Conservation (phyloP, 2,113 vertebrate species). For the Aphyosemion australe region DNA sequence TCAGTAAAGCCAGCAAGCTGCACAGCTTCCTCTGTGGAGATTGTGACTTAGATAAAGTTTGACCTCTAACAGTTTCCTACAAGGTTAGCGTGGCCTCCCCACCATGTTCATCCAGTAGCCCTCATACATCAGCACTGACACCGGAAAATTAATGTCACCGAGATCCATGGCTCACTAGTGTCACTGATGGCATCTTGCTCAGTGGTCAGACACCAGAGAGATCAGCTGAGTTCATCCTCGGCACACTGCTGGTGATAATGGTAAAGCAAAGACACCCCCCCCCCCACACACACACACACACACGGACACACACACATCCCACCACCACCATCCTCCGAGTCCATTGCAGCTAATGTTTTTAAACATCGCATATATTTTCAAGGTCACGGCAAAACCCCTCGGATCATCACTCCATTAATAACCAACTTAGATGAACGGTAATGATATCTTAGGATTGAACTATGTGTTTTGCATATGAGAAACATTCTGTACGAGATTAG, state of each 20-base stretch:
- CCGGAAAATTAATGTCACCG: constrained; percentile 71
- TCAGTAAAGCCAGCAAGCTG: no score
- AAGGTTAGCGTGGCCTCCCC: constrained; percentile 74
- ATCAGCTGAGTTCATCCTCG: constrained; percentile 29
- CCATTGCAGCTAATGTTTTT: background rate
- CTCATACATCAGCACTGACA: constrained; percentile 78
- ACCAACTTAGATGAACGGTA: constrained; percentile 9
- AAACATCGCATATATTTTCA: constrained; percentile 3
- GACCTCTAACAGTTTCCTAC: constrained; percentile 65
- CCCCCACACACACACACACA: no score
- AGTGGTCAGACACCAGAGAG: constrained; percentile 29
- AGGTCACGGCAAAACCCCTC: constrained; percentile 1
- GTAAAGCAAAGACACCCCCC: background rate
- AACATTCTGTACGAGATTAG: constrained; percentile 25
- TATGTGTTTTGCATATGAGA: constrained; percentile 17
- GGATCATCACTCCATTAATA: constrained; percentile 15
- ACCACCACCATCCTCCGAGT: background rate
- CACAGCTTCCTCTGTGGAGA: constrained; percentile 25
- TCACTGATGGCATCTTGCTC: constrained; percentile 43
- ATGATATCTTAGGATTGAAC: constrained; percentile 7
- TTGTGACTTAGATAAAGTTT: constrained; percentile 37
- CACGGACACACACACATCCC: no score
- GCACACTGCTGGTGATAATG: constrained; percentile 14
- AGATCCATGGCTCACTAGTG: constrained; percentile 53
- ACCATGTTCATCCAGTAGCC: constrained; percentile 62